phyloP scores from a whole-genome alignment of 92 coral and sea anemone genomes.

The Phenganax marumi region DNA sequence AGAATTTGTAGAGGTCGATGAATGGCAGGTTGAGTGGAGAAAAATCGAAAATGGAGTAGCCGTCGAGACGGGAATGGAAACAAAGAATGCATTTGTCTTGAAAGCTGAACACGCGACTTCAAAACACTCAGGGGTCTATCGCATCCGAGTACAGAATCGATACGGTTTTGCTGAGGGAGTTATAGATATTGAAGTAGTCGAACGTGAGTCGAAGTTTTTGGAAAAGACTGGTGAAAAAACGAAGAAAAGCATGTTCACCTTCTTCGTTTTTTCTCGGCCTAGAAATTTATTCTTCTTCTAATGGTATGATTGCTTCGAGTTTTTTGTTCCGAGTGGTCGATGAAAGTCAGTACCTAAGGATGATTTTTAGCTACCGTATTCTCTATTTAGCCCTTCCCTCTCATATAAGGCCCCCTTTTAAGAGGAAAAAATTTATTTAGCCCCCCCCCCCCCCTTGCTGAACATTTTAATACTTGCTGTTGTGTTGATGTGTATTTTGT shows the following conservation, averaged over 20 bases:
- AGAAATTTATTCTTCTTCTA: no score
- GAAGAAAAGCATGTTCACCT: background rate
- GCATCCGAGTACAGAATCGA: slow-evolving; percentile 67
- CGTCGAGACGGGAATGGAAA: slow-evolving; percentile 23
- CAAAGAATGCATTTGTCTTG: slow-evolving; percentile 36
- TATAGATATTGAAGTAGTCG: slow-evolving; percentile 21
- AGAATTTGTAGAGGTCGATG: slow-evolving; percentile 47
- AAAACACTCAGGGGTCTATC: slow-evolving; percentile 46
- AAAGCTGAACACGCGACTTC: slow-evolving; percentile 27
- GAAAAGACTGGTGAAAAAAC: background rate
- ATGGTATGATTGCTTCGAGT: background rate
- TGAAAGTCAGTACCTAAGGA: no score
- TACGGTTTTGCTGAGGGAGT: slow-evolving; percentile 73
- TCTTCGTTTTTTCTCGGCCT: no score
- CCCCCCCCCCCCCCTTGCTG: no score
- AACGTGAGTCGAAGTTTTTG: background rate
- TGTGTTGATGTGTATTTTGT: no score
- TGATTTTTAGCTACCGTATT: no score
- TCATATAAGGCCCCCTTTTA: no score
- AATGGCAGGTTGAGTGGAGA: slow-evolving; percentile 54
- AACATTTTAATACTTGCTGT: no score
- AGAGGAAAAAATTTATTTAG: no score
- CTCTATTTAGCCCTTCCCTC: no score
- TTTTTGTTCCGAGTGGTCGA: background rate
- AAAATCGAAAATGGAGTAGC: slow-evolving; percentile 37